Conservation (phyloP, 2,797 vertebrate genomes). For the Geotria australis region DNA sequence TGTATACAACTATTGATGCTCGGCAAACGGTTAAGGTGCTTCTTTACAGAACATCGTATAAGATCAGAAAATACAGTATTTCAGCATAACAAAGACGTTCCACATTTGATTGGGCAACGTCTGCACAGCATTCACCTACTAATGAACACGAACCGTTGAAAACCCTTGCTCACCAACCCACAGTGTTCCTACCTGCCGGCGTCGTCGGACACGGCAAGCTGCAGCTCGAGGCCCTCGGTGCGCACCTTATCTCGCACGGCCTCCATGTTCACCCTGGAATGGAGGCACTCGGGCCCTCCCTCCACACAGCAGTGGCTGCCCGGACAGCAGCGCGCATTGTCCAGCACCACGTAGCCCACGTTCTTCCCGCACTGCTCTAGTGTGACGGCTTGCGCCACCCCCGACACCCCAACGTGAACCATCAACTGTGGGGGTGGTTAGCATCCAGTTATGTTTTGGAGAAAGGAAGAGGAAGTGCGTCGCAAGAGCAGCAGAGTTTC, state of each 20-base stretch:
- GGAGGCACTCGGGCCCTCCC: constrained; percentile 22
- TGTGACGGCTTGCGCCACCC: constrained; percentile 14
- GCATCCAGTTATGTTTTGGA: too few relatives aligned
- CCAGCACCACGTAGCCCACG: constrained; percentile 22
- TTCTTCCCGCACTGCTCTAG: constrained; percentile 45
- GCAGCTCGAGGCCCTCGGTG: constrained; percentile 12
- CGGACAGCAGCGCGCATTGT: constrained; percentile 22
- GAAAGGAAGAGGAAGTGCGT: too few relatives aligned
- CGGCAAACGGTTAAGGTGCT: too few relatives aligned
- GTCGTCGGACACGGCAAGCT: neutral
- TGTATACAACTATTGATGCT: too few relatives aligned
- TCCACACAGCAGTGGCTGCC: constrained; percentile 17
- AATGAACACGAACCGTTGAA: too few relatives aligned
- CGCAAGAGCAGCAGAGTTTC: too few relatives aligned
- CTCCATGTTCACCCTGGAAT: constrained; percentile 25
- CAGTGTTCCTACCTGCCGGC: neutral
- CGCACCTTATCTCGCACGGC: constrained; percentile 12
- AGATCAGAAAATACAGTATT: too few relatives aligned
- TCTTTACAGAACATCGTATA: too few relatives aligned
- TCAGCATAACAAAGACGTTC: too few relatives aligned
- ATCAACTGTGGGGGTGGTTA: constrained; percentile 11
- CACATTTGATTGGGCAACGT: too few relatives aligned
- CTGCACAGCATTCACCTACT: too few relatives aligned
- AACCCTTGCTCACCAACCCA: too few relatives aligned
- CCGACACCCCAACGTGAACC: constrained; percentile 26